Evolutionary conservation across 2,888 invertebrate species (phyloP).

Genomic region (Gryllus longicercus): DNA sequence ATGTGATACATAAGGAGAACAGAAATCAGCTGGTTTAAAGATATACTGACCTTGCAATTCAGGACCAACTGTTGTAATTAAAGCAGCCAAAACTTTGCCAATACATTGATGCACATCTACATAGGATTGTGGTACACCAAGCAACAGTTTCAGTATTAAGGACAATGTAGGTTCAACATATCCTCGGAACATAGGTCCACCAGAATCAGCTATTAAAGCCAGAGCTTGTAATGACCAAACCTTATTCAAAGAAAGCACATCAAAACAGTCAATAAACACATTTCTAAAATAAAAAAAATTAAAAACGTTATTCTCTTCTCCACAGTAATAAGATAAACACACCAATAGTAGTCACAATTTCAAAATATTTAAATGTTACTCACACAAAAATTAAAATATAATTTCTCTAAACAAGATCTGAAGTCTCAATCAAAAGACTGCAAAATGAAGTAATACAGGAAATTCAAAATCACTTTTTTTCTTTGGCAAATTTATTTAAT

Average conservation of each 20-base stretch:
- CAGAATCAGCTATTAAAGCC: constrained; percentile 92
- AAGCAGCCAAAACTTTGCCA: constrained; percentile 86
- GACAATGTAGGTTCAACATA: constrained; percentile 94
- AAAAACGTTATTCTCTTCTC: no score
- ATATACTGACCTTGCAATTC: constrained; percentile 75
- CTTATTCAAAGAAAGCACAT: constrained; percentile 45
- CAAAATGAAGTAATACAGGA: no score
- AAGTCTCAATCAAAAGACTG: no score
- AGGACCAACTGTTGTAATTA: constrained; percentile 97
- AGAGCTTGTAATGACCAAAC: constrained; percentile 96
- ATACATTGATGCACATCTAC: constrained; percentile 92
- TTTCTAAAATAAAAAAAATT: no score
- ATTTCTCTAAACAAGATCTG: no score
- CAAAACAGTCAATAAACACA: no score
- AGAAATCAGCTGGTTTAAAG: background rate
- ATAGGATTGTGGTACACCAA: constrained; percentile 85
- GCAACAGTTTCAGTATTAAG: constrained; percentile 80
- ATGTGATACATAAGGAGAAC: background rate
- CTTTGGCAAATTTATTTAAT: no score
- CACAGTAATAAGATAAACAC: no score
- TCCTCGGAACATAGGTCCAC: constrained; percentile 97
- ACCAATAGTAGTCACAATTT: no score
- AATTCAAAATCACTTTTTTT: no score
- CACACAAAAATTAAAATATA: no score
- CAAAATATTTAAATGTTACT: no score